Evolutionary conservation across 2,113 vertebrate genomes (phyloP), one percentile per base, ranked within the genome.

Genomic region (Neolamprologus variostigma): DNA sequence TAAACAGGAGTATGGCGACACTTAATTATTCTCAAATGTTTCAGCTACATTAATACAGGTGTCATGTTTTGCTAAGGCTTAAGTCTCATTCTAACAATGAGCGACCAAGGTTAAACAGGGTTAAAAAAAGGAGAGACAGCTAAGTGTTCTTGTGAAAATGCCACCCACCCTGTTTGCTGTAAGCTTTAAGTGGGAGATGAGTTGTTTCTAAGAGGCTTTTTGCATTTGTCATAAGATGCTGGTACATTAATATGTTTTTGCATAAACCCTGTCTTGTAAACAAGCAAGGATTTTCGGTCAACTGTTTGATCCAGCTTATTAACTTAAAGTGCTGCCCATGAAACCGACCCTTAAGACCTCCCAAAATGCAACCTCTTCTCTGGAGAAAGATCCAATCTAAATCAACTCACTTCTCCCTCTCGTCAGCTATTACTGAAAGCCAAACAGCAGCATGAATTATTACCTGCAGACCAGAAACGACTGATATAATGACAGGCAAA

Each of bases 291-390:
- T 89, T 92, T 90, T 47, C 45, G 35, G 80, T 83, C 37, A 35
- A 80, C 79, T 83, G 91, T 88, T 55, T 80, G 86, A 88, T 86
- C 80, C 79, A 80, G 85, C 57, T 88, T 87, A 89, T 92, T 82
- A 90, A 90, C 54, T 63, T 37, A 14, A 61, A 90, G 68, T 13
- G 53, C 54, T 85, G 81, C 68, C 86, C 26, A 6, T 87, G 57
- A 85, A 92, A 85, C 61, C 21, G 59, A 61, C 87, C 59, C 86
- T 78, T 81, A 57, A 79, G 54, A 79, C 73, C 50, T 54, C 80
- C 23, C 8, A 21, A 87, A 33, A 80, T n/a, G 28, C 45, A 71
- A 80, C 45, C 26, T n/a, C 42, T 54, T 37, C 50, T 21, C 9
- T 73, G 47, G 45, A 57, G 55, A 81, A 86, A 81, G 57, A 55